A percentile compares a stretch with the other conserved stretches of the same genome.
phyloP scores from a whole-genome alignment of 2,797 vertebrate genomes.

The Cercopithecus hamlyni region DNA sequence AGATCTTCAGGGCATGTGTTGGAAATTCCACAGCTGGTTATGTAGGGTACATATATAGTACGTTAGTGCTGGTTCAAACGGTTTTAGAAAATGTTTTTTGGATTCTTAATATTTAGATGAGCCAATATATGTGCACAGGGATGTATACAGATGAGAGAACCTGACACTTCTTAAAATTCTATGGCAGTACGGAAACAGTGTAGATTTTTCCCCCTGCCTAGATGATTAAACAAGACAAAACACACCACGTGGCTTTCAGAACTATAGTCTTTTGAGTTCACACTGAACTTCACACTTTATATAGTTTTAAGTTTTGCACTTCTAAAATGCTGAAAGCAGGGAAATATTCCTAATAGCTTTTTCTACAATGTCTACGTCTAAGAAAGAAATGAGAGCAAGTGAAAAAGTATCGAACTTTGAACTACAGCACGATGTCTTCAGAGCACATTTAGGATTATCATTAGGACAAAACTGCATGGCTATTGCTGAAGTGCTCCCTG shows the following conservation, averaged over 20 bases:
- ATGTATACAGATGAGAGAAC: neutral
- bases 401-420: conserved; percentile 66
- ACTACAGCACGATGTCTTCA: conserved; percentile 65
- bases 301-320: conserved; percentile 45
- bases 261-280: conserved; percentile 12
- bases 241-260: conserved; percentile 45
- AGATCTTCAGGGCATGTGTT: neutral
- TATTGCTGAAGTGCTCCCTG: conserved; percentile 68
- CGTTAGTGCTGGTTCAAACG: neutral
- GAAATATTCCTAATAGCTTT: conserved; percentile 66
- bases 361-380: conserved; percentile 60
- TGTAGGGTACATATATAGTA: neutral
- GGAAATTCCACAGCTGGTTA: neutral
- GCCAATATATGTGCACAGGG: neutral
- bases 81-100: neutral
- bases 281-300: conserved; percentile 72
- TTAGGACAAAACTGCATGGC: conserved; percentile 59
- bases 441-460: conserved; percentile 67
- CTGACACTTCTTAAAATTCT: neutral
- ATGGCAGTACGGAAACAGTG: neutral
- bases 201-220: neutral
- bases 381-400: conserved; percentile 65
- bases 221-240: conserved; percentile 42
- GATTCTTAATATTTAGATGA: conserved; percentile 15
- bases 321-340: conserved; percentile 76